Base-by-base conservation (phyloP, 2,888 invertebrate genomes). In the Drosophila dives region DNA sequence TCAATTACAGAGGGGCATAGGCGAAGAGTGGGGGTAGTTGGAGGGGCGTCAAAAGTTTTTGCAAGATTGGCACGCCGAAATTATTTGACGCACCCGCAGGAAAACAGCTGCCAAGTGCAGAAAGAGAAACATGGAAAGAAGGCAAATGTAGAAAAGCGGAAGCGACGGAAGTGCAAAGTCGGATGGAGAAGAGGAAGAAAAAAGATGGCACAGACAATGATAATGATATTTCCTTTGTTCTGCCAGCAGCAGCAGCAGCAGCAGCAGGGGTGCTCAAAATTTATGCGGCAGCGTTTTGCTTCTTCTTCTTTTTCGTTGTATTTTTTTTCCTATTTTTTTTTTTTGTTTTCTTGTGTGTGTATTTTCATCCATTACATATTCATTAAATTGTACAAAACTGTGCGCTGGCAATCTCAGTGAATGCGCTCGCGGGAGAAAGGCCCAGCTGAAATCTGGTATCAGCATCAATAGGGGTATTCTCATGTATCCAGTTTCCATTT, bases 351-450 rank as follows among this genome's bases (percentile, higher is more conserved):
- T 29, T 29, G 29, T 29, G 29, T 23, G 45, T 45, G 15, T 45
- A 23, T 23, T 45, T 33, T 40, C 12, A 15, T 48, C 36, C 64
- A 90, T 86, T 86, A 81, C 87, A 86, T 90, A 86, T 86, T 90
- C 86, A 86, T 90, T 86, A 86, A 86, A 86, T 86, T 89, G 71
- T 65, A 73, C 42, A 40, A 56, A 65, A 53, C 45, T 42, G 26
- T 49, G 23, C 45, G 40, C 51, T 58, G 55, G 54, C 69, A 75
- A 77, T 75, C 79, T 72, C 26, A 23, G 40, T 15, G 20, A 34
- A 67, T 70, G 42, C 20, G 71, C 38, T 70, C 40, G 50, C 59
- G 7, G 34, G 40, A 42, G 56, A 49, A 55, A 42, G 49, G 38
- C 20, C 0, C 29, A 42, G 20, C 20, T 20, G 12, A 55, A 11